Conservation (phyloP, 2,797 vertebrate genomes). For the Myotis myotis region DNA sequence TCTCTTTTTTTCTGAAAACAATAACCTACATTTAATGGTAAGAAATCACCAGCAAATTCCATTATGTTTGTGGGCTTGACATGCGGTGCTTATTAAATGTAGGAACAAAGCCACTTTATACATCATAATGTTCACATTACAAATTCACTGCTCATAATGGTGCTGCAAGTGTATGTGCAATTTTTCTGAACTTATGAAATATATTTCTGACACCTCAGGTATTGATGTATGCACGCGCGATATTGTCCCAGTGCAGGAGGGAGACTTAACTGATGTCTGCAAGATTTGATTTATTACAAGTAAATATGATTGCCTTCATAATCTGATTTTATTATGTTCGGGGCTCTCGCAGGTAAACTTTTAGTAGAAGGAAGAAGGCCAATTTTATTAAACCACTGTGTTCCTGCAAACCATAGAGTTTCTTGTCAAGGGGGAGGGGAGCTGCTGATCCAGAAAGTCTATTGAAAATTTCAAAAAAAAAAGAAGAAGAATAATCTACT, state of each 20-base stretch:
- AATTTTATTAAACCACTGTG: slow-evolving; percentile 94
- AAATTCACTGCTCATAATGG: slow-evolving; percentile 86
- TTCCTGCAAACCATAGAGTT: slow-evolving; percentile 83
- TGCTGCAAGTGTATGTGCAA: slow-evolving; percentile 83
- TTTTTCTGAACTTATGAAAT: slow-evolving; percentile 88
- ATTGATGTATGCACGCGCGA: slow-evolving; percentile 88
- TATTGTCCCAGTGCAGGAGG: slow-evolving; percentile 86
- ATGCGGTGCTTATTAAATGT: slow-evolving; percentile 93
- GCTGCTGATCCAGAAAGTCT: slow-evolving; percentile 44
- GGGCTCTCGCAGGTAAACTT: slow-evolving; percentile 96
- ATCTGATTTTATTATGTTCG: slow-evolving; percentile 99
- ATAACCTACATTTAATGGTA: slow-evolving; percentile 85
- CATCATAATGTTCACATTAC: slow-evolving; percentile 88
- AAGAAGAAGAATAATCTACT: slow-evolving; percentile 55
- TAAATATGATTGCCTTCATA: slow-evolving; percentile 97
- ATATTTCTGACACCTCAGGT: slow-evolving; percentile 87
- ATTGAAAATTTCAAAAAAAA: slow-evolving; percentile 57
- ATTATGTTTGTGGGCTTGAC: slow-evolving; percentile 90
- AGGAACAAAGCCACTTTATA: slow-evolving; percentile 93
- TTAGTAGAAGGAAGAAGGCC: slow-evolving; percentile 90
- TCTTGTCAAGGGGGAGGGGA: slow-evolving; percentile 66
- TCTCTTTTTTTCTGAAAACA: slow-evolving; percentile 80
- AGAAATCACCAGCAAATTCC: slow-evolving; percentile 90
- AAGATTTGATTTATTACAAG: slow-evolving; percentile 95
- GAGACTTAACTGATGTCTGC: slow-evolving; percentile 89